Base-by-base conservation (phyloP, 2,888 invertebrate species). In the Cabera pusaria region DNA sequence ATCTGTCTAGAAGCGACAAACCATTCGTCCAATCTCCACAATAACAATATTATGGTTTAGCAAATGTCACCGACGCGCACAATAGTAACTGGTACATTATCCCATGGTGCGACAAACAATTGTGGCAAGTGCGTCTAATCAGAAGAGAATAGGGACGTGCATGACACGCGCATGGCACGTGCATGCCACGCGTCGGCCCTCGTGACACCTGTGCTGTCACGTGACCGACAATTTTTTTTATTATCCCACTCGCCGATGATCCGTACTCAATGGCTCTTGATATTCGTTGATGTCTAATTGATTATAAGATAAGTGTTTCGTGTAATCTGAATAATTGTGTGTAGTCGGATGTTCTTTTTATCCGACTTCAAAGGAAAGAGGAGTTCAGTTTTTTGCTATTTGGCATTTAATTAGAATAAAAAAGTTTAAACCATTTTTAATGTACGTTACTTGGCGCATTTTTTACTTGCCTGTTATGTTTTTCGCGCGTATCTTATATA, bases 61-160 rank as follows among this genome's bases (percentile, higher is more conserved):
- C 54, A 68, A 66, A 62, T 61, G 61, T 54, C 58, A 61, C 58
- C 62, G 65, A 62, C 65, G 58, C 52, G 56, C 42, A 69, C 65
- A 74, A 75, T 70, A 48, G n/a, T n/a, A n/a, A n/a, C 56, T 49
- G 66, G 61, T 72, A 72, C 65, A 69, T 64, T 71, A 72, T 63
- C 68, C 68, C 71, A 60, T 70, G 47, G 49, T 58, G 69, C 56
- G 66, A 69, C 67, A 70, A 68, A 73, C 67, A 73, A 69, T 77
- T 73, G 79, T 65, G 77, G 79, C 83, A 82, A 85, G 84, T 85
- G 86, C 69, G 64, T 69, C 71, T 61, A 77, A 81, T 81, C 76
- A 64, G 56, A 59, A 37, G 14, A 14, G 14, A 3, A 4, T 14
- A 14, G 3, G 4, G 14, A 14, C 2, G 37, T 37, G 33, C 24